Conservation (phyloP, 2,797 vertebrate genomes). For the Crossoptilon crossoptilon region DNA sequence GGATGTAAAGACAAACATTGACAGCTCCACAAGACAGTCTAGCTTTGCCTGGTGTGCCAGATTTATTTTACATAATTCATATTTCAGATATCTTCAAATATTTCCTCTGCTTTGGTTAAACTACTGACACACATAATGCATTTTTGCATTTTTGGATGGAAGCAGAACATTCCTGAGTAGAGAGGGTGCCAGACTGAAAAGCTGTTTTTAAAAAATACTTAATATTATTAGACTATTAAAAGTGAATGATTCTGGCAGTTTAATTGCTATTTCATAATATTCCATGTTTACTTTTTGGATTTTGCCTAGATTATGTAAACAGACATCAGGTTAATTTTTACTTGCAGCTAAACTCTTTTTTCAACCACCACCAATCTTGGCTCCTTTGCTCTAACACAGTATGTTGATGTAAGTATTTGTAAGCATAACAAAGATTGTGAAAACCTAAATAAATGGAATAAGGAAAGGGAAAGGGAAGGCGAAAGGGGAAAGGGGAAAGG, state of each 20-base stretch:
- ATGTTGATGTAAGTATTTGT: not conserved
- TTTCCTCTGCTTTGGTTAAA: constrained; percentile 19
- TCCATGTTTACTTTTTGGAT: not conserved
- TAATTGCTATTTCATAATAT: constrained; percentile 24
- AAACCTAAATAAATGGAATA: not conserved
- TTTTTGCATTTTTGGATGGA: not conserved
- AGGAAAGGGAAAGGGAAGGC: not conserved
- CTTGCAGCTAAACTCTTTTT: constrained; percentile 9
- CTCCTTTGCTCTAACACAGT: not conserved
- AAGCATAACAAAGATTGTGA: not conserved
- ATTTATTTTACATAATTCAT: constrained; percentile 1
- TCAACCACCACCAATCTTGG: not conserved
- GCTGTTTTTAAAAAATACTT: not conserved
- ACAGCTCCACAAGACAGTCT: not conserved
- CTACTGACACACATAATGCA: not conserved
- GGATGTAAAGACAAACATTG: not conserved
- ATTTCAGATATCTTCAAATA: constrained; percentile 11
- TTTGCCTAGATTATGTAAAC: constrained; percentile 36
- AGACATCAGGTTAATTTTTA: constrained; percentile 37
- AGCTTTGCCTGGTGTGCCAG: not conserved
- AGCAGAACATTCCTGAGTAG: constrained; percentile 17
- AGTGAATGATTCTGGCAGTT: not conserved
- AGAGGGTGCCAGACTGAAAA: constrained; percentile 23
- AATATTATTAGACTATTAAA: not conserved
- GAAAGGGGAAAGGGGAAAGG: too few species aligned